These are phyloP conservation scores for Embiotoca jacksoni DNA, from an alignment of 2,113 vertebrate species.

Conservation along the genomic window DNA sequence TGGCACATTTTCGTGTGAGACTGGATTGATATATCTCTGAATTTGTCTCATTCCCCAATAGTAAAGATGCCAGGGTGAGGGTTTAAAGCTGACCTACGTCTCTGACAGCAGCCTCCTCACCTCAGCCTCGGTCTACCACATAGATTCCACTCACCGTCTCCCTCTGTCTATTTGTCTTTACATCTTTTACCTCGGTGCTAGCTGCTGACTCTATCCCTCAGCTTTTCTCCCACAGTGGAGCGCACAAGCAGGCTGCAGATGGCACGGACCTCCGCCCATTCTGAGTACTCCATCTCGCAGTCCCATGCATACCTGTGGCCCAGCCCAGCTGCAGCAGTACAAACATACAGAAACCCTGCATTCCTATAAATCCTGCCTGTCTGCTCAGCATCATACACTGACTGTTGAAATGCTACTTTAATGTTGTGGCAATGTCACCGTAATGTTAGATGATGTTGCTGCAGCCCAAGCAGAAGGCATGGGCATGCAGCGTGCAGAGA, in stretches of 20 bases:
- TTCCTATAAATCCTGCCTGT: constrained; percentile 55
- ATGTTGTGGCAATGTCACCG: constrained; percentile 41
- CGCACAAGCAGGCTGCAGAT: constrained; percentile 33
- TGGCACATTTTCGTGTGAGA: too few species aligned
- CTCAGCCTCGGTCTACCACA: constrained; percentile 21
- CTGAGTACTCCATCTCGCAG: constrained; percentile 58
- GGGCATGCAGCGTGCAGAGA: constrained; percentile 1
- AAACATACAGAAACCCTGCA: constrained; percentile 62
- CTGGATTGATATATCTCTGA: too few species aligned
- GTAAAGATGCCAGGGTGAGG: too few species aligned
- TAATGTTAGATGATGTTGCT: constrained; percentile 39
- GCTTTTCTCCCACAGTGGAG: constrained; percentile 48
- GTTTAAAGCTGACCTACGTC: constrained; percentile 11
- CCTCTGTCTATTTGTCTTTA: constrained; percentile 66
- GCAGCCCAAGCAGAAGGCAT: not conserved
- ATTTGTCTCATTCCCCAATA: too few species aligned
- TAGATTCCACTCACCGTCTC: constrained; percentile 47
- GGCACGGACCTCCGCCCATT: constrained; percentile 65
- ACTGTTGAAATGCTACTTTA: constrained; percentile 23
- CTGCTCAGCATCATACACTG: constrained; percentile 61
- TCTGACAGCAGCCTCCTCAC: constrained; percentile 33
- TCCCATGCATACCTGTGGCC: constrained; percentile 65
- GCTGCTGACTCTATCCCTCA: constrained; percentile 29
- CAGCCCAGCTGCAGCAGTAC: constrained; percentile 60
- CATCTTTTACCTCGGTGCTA: constrained; percentile 27